Conservation (phyloP, 2,797 vertebrate species). For the Natrix natrix region DNA sequence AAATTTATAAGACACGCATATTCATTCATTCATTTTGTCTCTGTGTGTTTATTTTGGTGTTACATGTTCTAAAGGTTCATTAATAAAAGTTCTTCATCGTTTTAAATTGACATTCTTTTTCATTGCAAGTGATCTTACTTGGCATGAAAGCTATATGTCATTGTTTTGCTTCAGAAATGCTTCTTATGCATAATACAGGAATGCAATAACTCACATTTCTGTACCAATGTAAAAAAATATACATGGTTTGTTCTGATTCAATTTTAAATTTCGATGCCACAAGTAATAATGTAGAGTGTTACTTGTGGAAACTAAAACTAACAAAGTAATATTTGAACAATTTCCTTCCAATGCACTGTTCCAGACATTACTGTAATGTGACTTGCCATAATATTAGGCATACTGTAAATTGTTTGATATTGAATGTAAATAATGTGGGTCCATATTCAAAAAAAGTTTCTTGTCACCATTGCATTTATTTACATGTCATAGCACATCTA, state of each 20-base stretch:
- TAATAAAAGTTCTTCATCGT: not conserved
- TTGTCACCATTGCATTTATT: not conserved
- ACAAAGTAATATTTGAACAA: slow-evolving; percentile 20
- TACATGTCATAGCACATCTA: not conserved
- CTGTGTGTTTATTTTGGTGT: not conserved
- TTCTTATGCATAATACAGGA: slow-evolving; percentile 4
- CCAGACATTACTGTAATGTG: slow-evolving; percentile 10
- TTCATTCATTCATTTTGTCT: not conserved
- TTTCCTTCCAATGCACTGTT: slow-evolving; percentile 17
- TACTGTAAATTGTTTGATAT: slow-evolving; percentile 27
- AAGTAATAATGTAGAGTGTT: not conserved
- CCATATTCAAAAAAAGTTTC: not conserved
- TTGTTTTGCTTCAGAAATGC: not conserved
- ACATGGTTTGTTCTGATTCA: not conserved
- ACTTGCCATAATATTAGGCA: slow-evolving; percentile 24
- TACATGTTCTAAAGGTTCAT: slow-evolving; percentile 12
- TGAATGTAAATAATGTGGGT: slow-evolving; percentile 5
- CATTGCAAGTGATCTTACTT: slow-evolving; percentile 44
- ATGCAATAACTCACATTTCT: not conserved
- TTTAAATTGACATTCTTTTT: slow-evolving; percentile 31
- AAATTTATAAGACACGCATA: not conserved
- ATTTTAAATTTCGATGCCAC: slow-evolving; percentile 38
- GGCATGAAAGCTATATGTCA: slow-evolving; percentile 25
- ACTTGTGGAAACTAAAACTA: not conserved
- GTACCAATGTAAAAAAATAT: not conserved